These are phyloP conservation scores for Acleris sparsana DNA, from an alignment of 2,888 invertebrate genomes.

Conservation along the genomic window DNA sequence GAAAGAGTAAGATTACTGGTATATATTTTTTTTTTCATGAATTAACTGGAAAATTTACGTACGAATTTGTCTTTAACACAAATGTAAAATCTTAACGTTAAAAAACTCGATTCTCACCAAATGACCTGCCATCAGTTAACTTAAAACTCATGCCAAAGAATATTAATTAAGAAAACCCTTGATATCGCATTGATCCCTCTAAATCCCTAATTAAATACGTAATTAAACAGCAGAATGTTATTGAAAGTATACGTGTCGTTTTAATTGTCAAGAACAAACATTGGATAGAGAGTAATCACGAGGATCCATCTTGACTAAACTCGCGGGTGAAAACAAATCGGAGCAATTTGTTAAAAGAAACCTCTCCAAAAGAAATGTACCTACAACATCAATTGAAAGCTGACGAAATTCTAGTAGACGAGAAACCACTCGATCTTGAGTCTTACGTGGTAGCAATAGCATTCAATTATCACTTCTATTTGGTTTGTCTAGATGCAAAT, in stretches of 20 bases:
- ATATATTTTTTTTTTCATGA: no score
- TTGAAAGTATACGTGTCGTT: conserved; percentile 2
- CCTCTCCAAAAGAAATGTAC: conserved; percentile 30
- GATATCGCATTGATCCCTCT: not conserved
- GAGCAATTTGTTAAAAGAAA: conserved; percentile 40
- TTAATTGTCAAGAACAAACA: conserved; percentile 28
- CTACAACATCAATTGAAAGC: conserved; percentile 4
- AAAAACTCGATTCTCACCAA: no score
- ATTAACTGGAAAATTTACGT: no score
- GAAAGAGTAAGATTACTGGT: no score
- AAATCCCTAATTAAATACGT: not conserved
- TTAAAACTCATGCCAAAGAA: no score
- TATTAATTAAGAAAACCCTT: not conserved
- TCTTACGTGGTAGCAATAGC: not conserved
- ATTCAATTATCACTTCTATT: conserved; percentile 5
- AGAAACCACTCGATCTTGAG: not conserved
- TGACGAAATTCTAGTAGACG: not conserved
- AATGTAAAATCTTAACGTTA: no score
- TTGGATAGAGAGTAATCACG: conserved; percentile 34
- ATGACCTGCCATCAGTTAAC: no score
- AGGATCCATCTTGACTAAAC: conserved; percentile 37
- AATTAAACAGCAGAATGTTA: not conserved
- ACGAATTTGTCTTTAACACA: no score
- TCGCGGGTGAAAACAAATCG: conserved; percentile 43
- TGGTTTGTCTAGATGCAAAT: not conserved